These are phyloP conservation scores for Parotocinclus haroldoi DNA, from an alignment of 2,797 vertebrate species.

Conservation along the genomic window DNA sequence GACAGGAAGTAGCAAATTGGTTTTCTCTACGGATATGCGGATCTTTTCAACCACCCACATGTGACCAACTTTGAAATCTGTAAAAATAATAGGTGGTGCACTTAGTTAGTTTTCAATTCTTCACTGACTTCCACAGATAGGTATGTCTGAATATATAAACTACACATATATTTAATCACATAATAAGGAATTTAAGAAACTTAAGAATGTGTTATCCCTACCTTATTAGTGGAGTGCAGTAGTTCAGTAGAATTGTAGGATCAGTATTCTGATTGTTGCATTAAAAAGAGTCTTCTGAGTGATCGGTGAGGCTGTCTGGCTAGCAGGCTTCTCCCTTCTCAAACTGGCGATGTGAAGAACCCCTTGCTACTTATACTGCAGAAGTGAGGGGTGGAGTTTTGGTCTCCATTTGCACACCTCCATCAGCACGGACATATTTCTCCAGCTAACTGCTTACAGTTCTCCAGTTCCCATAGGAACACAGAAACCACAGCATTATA, in stretches of 20 bases:
- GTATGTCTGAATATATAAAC: background rate
- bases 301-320: constrained; percentile 33
- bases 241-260: constrained; percentile 13
- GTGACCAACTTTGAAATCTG: constrained; percentile 45
- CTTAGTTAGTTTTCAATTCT: constrained; percentile 11
- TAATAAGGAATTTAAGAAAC: too few species aligned
- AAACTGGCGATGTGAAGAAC: constrained; percentile 55
- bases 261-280: constrained; percentile 21
- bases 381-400: constrained; percentile 52
- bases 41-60: constrained; percentile 78
- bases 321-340: constrained; percentile 48
- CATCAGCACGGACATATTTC: constrained; percentile 51
- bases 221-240: constrained; percentile 50
- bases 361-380: constrained; percentile 64
- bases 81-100: constrained; percentile 30
- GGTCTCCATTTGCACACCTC: constrained; percentile 58
- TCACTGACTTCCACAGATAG: too few species aligned
- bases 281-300: constrained; percentile 29
- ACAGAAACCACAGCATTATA: constrained; percentile 56
- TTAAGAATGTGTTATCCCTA: constrained; percentile 46
- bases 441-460: constrained; percentile 62
- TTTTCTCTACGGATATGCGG: constrained; percentile 70
- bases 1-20: constrained; percentile 63
- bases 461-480: constrained; percentile 74
- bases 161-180: too few species aligned